Evolutionary conservation across 2,113 vertebrate species (phyloP), one percentile per base, ranked within the genome.

Genomic region (Cinclus cinclus): DNA sequence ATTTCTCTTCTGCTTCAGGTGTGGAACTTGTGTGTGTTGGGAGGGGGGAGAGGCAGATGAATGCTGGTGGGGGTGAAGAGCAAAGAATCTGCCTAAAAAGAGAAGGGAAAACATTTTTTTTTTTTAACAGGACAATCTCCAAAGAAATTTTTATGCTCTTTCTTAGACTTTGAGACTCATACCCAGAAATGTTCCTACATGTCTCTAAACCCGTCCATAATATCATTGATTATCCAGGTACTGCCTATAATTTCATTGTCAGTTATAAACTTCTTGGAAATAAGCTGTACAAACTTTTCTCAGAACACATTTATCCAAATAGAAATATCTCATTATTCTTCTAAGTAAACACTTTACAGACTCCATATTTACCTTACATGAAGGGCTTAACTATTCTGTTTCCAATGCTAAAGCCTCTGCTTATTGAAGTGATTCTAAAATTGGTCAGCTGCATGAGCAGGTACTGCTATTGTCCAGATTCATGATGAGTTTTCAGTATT

Each of bases 1-100:
- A 80, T 89, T 93, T 84, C 69, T 94, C 65, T 95, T 78, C 68
- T 91, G 64, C 62, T 92, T 91, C 16, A 44, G 76, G 78, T 94
- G 47, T 94, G 70, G 60, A 73, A 41, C 21, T 30, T 55, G 41
- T 33, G 23, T 74, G 33, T 81, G 10, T 59, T 81, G 41, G 25
- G 69, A 52, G 55, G 21, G 55, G 52, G 50, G 35, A 44, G 42
- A 87, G 24, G 20, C 35, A 91, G 69, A 90, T 62, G 67, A 87
- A 88, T 21, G 60, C 6, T 27, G 21, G 5, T 46, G 55, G 46
- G 25, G 47, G 14, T 37, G 63, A 35, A 19, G 19, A 46, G 25
- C 19, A 46, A 47, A 50, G 15, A 42, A 21, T 16, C 17, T 83
- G 31, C 41, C 37, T 21, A 37, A 74, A 53, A 39, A 74, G 35